Evolutionary conservation across 2,888 invertebrate species (phyloP), one percentile per base, ranked within the genome.

Genomic region (Eupithecia dodoneata): DNA sequence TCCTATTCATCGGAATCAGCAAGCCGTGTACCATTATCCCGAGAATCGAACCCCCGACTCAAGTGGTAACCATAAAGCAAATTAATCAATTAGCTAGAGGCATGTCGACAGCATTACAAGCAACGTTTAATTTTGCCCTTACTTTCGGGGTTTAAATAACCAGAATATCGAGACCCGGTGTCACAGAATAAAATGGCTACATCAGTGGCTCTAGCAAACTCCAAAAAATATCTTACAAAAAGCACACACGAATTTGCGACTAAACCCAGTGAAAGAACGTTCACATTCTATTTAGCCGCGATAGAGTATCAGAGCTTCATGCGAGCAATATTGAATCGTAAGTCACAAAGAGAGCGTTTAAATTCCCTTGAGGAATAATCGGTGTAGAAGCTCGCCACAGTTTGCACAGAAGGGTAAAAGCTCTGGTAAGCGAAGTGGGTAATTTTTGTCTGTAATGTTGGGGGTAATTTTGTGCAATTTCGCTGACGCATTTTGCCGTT

Each of bases 1-100:
- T 84, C 86, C 91, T 84, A 91, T 93, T 94, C 87, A 91, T 79
- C 81, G 85, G 79, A 89, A 72, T 85, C 92, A 94, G 88, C 87
- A 90, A 90, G 87, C 93, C 94, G 91, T 94, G 86, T 87, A 87
- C 89, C 91, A 93, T 93, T 93, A 92, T 91, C 85, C 83, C 87
- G 87, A 87, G 93, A 91, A 91, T 90, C 93, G 92, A 93, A 92
- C 92, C 90, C 85, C 87, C 86, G 81, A 86, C 92, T 93, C 91
- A 90, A 93, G 93, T 93, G 91, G 89, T 88, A 87, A 92, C 94
- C 94, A 94, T 95, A 95, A 95, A 95, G 93, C 94, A 94, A 95
- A 95, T 94, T 95, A 95, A 94, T 95, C 94, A 95, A 95, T 95
- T 95, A 95, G 93, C 90, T 84, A 90, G 91, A 93, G 94, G 94